phyloP scores from a whole-genome alignment of 2,797 vertebrate genomes.

The Muraenolepis orangiensis region DNA sequence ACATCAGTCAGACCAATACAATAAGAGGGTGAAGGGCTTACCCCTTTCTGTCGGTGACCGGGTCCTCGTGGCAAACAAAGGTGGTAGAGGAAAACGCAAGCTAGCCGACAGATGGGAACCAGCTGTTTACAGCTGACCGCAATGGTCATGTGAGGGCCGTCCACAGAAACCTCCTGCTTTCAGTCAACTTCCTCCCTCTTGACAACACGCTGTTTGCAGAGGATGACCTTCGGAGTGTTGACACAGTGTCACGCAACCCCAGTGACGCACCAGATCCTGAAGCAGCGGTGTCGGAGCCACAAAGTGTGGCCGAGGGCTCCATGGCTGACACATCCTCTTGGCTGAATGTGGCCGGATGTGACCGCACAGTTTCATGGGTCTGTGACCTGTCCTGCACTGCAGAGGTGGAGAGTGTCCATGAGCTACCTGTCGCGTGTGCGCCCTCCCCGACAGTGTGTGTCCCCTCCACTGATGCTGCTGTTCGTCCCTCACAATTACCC shows the following conservation, averaged over 20 bases:
- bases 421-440: background rate
- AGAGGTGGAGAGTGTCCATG: no score
- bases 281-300: background rate
- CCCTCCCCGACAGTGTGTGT: no score
- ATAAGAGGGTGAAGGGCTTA: background rate
- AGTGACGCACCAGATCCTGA: no score
- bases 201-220: no score
- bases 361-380: background rate
- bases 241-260: no score
- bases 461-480: no score
- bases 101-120: background rate
- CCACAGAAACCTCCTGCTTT: background rate
- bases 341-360: background rate
- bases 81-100: constrained; percentile 1
- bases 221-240: no score
- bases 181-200: background rate
- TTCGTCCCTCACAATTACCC: no score
- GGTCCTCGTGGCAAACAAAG: background rate
- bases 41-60: constrained; percentile 7
- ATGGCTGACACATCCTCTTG: no score
- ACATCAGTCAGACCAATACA: constrained; percentile 18
- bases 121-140: background rate
- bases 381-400: background rate
- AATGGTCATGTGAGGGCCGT: background rate
- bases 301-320: no score